Base-by-base conservation (phyloP, 2,797 vertebrate genomes). In the Sphenopsis melanotis region DNA sequence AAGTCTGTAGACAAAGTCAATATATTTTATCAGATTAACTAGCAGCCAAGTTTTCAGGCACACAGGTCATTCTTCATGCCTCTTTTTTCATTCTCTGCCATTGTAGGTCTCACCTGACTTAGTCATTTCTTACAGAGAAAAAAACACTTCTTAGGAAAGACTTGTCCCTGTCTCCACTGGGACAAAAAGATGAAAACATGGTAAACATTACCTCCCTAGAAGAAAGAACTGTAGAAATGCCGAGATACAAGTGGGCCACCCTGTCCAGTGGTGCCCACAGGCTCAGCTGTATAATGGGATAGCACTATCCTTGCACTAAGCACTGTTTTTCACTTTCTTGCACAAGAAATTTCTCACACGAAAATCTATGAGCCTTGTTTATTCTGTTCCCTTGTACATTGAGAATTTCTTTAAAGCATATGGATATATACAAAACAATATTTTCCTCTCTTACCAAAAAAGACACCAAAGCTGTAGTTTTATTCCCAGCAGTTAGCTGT, bases 1-100 rank as follows among this genome's bases (percentile, higher is more conserved):
- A 90, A 69, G 55, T 88, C 77, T 86, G 55, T 53, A 90, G 77
- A 91, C 70, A 91, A 89, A 94, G 61, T 81, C 79, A 93, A 86
- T 50, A 57, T 36, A 60, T 55, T 86, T 87, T 83, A 77, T 89
- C 76, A 85, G 56, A 80, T 37, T 44, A 89, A 89, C 41, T 74
- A 70, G 32, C 32, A 80, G 69, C 63, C 69, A 86, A 71, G 21
- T 27, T 86, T 91, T 87, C 72, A 94, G 50, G 46, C 53, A 81
- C 52, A 74, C 34, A 81, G 80, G 46, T 60, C 46, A 75, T 52
- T 59, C 68, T 60, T 70, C 32, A n/a, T 56, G 36, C 13, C n/a
- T 39, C 37, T 50, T 49, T 75, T 87, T 77, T 89, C 37, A 70
- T 26, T 86, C 50, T 75, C 14, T 80, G 26, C 37, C 1, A 5